Evolutionary conservation across 2,797 vertebrate species (phyloP), one percentile per base, ranked within the genome.

Genomic region (Acipenser ruthenus): DNA sequence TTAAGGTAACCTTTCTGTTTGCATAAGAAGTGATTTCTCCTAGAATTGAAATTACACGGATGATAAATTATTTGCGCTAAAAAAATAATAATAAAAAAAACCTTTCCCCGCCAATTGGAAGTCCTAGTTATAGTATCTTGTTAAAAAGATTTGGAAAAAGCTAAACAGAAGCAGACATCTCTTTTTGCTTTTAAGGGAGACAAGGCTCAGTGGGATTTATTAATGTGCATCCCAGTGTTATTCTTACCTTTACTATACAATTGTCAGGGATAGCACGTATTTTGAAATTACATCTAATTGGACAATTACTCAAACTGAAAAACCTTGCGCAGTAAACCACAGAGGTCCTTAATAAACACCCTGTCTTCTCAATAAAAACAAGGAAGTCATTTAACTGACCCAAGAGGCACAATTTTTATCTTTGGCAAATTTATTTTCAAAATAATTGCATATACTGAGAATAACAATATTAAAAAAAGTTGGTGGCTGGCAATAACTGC

Each of bases 301-400:
- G 96, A 96, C 95, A 95, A 98, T 99, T 98, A 98, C 95, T 98
- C 96, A 99, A 96, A 95, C 93, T 93, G 93, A 93, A 95, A 96
- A 96, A 95, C 91, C 87, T 91, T 89, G 89, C 89, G 86, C 88
- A 90, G 90, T 92, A 96, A 95, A 95, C 87, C 92, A 94, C 94
- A 92, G 89, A 90, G 92, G 90, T 91, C 90, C 91, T 94, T 95
- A 97, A 96, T 97, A 98, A 96, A 95, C 94, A 96, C 93, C 93
- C 94, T 94, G 94, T 97, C 93, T 94, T 90, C 90, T 95, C 87
- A 92, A 92, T 94, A 95, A 95, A 95, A 96, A 95, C 93, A 93
- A 92, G 89, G 88, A 92, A 94, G 93, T 95, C 91, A 87, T 95
- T 96, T 94, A 90, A 90, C 89, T 93, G 93, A 95, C 95, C 95